These are phyloP conservation scores for Drosophila sturtevanti DNA, from an alignment of 1,140 invertebrate species.

Conservation along the genomic window DNA sequence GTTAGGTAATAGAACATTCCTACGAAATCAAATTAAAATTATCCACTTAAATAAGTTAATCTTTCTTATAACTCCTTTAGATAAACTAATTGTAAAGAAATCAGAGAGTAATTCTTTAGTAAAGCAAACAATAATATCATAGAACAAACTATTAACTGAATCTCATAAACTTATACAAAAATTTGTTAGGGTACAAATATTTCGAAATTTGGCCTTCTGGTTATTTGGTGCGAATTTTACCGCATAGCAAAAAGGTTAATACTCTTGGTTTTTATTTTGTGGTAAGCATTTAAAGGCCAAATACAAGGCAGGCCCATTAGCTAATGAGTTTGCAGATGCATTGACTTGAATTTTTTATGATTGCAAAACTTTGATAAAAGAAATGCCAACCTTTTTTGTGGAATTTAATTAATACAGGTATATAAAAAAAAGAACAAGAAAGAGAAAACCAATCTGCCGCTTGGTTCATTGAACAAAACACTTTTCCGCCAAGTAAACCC, in stretches of 20 bases:
- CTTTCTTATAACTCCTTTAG: too few relatives aligned
- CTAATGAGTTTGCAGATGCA: conserved; percentile 55
- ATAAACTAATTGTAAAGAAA: too few relatives aligned
- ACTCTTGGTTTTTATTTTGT: conserved; percentile 17
- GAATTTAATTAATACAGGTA: conserved; percentile 76
- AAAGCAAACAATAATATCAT: too few relatives aligned
- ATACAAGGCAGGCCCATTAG: conserved; percentile 62
- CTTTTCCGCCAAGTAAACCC: conserved; percentile 10
- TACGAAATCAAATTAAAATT: too few relatives aligned
- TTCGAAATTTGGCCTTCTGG: not conserved
- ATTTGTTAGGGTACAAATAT: not conserved
- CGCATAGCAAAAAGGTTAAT: conserved; percentile 24
- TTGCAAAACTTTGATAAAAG: conserved; percentile 34
- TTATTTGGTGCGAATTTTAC: not conserved
- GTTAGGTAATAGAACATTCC: too few relatives aligned
- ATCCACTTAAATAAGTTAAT: too few relatives aligned
- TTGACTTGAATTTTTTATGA: conserved; percentile 56
- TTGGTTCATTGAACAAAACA: conserved; percentile 68
- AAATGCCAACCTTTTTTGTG: conserved; percentile 57
- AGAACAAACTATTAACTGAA: too few relatives aligned
- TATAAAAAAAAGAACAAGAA: not conserved
- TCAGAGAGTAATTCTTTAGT: too few relatives aligned
- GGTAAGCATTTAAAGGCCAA: conserved; percentile 48
- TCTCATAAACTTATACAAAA: not conserved
- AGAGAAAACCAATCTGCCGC: conserved; percentile 35